Evolutionary conservation across 2,888 invertebrate genomes (phyloP), one percentile per base, ranked within the genome.

Genomic region (Lepidochitona cinerea): DNA sequence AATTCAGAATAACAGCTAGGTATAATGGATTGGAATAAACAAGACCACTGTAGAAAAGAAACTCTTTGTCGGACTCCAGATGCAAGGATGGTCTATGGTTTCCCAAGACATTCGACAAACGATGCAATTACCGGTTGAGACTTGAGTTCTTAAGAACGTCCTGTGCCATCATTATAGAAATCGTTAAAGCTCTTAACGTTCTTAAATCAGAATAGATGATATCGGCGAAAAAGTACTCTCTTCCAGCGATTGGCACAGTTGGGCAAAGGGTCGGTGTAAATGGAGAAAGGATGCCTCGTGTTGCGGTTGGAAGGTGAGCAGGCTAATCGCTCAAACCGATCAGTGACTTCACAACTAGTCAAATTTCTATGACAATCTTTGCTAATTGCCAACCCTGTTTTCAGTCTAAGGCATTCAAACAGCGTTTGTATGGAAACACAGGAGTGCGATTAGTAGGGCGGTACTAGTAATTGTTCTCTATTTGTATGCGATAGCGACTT

Each of bases 351-450:
- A 3, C 26, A 26, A 9, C 12, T 14, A 18, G 26, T 26, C 29
- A 4, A 29, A 23, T 26, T 26, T n/a, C n/a, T n/a, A n/a, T 32
- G 59, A 59, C 59, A 59, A 59, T 29, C 59, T 59, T 1, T 2
- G 59, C 59, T 59, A 32, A 59, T 59, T 59, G 59, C 59, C 29
- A 4, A 4, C 59, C 23, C 59, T 59, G 59, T 59, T 59, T 59
- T 29, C 59, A 4, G 4, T 2, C 29, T 23, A 26, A 59, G 32
- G 26, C 14, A 29, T 14, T 23, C 59, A 29, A 59, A 59, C 23
- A 59, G 59, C 59, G 23, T 59, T 59, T 23, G 23, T 23, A 23
- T 29, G 59, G 26, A 26, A 18, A 59, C 59, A 59, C 23, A 29
- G 29, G 59, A 59, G 29, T 23, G 29, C 59, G 29, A 59, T 59